Evolutionary conservation across 2,797 vertebrate genomes (phyloP).

Genomic region (Clarias fuscus): DNA sequence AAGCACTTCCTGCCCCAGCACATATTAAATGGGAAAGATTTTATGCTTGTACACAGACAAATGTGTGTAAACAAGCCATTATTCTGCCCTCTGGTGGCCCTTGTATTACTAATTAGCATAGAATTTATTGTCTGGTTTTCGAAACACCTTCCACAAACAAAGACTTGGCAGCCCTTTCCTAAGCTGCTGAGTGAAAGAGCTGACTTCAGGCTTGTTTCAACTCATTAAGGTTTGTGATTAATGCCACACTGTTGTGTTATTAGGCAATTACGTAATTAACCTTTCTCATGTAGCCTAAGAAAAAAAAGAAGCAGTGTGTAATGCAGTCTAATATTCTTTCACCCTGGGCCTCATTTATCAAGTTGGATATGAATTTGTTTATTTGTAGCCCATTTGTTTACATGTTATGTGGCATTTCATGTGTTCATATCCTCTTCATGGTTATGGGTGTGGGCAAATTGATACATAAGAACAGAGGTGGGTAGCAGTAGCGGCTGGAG

Average conservation of each 20-base stretch:
- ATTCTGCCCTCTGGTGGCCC: slow-evolving; percentile 24
- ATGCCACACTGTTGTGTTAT: slow-evolving; percentile 21
- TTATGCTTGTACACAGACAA: slow-evolving; percentile 24
- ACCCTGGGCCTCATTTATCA: slow-evolving; percentile 18
- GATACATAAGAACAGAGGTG: neutral
- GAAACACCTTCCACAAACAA: neutral
- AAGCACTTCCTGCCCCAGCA: slow-evolving; percentile 94
- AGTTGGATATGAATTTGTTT: neutral
- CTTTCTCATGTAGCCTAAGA: slow-evolving; percentile 12
- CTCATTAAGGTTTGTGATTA: slow-evolving; percentile 26
- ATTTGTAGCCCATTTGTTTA: neutral
- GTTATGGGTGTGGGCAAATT: neutral
- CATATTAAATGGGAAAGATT: slow-evolving; percentile 83
- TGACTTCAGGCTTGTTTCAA: slow-evolving; percentile 24
- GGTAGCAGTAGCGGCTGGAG: no score
- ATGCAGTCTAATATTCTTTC: neutral
- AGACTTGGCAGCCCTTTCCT: slow-evolving; percentile 12
- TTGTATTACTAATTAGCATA: slow-evolving; percentile 18
- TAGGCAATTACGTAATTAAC: slow-evolving; percentile 15
- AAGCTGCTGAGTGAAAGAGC: slow-evolving; percentile 15
- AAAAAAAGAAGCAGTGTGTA: slow-evolving; percentile 1
- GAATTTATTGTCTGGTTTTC: slow-evolving; percentile 24
- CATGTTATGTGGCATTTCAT: neutral
- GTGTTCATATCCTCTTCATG: neutral
- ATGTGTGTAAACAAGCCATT: slow-evolving; percentile 10